Evolutionary conservation across 1,140 invertebrate genomes (phyloP).

Genomic region (Anoplolepis gracilipes): DNA sequence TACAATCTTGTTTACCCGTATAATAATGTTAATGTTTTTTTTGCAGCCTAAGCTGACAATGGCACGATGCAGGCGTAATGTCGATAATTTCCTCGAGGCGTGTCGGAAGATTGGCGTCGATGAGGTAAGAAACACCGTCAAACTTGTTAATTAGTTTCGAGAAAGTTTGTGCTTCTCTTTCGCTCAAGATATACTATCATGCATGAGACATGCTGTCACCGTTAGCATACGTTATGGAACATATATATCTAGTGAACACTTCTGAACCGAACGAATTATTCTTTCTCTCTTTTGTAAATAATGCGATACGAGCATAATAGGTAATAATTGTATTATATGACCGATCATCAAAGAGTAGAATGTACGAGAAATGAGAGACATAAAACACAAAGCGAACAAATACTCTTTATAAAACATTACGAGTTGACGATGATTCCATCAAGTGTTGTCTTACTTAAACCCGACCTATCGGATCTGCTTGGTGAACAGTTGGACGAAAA

Average conservation of each 20-base stretch:
- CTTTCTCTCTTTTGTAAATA: constrained; percentile 17
- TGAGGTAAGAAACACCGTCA: constrained; percentile 90
- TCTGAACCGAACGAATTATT: constrained; percentile 30
- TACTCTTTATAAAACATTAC: constrained; percentile 9
- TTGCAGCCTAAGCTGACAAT: constrained; percentile 96
- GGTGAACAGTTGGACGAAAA: constrained; percentile 28
- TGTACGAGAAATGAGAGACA: constrained; percentile 10
- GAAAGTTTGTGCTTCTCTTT: constrained; percentile 68
- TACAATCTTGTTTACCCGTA: neutral
- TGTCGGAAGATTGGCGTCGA: constrained; percentile 97
- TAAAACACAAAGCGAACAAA: constrained; percentile 2
- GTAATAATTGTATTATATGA: neutral
- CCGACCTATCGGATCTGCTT: constrained; percentile 22
- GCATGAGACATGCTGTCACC: constrained; percentile 58
- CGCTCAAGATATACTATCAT: constrained; percentile 54
- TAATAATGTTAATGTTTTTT: neutral
- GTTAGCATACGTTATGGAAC: constrained; percentile 26
- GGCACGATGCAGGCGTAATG: constrained; percentile 96
- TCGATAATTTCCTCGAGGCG: constrained; percentile 97
- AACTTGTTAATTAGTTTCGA: constrained; percentile 43
- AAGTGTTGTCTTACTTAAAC: constrained; percentile 5
- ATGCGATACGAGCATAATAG: neutral
- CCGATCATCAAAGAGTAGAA: constrained; percentile 1
- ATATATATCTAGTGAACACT: neutral
- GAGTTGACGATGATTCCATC: neutral